Percentiles rank a stretch among this genome's conserved stretches.
Conservation (phyloP, 2,888 invertebrate species). For the Mesorhabditis spiculigera region DNA sequence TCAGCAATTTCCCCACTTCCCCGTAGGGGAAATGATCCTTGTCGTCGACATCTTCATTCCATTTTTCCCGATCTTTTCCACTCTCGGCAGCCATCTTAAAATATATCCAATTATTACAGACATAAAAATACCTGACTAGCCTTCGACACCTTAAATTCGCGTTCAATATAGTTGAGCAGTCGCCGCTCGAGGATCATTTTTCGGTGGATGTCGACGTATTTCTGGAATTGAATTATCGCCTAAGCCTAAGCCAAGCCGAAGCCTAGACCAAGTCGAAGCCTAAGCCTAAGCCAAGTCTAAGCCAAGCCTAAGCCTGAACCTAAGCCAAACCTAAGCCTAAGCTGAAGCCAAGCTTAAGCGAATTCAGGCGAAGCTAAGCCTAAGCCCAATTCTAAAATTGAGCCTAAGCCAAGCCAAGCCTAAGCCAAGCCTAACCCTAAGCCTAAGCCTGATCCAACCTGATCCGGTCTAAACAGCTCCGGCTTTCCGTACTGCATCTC, state of each 20-base stretch:
- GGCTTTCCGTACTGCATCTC: constrained; percentile 31
- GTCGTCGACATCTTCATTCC: constrained; percentile 9
- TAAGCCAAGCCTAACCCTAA: neutral
- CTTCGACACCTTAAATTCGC: constrained; percentile 7
- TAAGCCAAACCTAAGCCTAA: neutral
- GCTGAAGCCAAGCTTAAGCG: too few relatives aligned
- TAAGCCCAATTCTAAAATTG: too few relatives aligned
- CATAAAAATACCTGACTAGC: neutral
- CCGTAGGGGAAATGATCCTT: constrained; percentile 20
- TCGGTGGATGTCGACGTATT: constrained; percentile 31
- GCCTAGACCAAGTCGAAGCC: neutral
- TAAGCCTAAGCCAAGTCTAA: neutral
- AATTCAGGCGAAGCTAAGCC: too few relatives aligned
- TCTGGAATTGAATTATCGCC: constrained; percentile 15
- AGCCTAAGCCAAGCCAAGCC: too few relatives aligned
- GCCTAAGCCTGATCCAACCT: constrained; percentile 14
- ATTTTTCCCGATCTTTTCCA: neutral
- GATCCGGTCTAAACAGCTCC: constrained; percentile 33
- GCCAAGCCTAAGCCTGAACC: neutral
- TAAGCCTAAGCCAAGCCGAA: neutral
- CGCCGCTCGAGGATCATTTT: constrained; percentile 30
- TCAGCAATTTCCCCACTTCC: constrained; percentile 14
- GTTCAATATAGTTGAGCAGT: constrained; percentile 45
- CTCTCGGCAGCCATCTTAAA: constrained; percentile 3
- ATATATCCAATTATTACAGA: neutral